Evolutionary conservation across 2,888 invertebrate genomes (phyloP), one percentile per base, ranked within the genome.

Genomic region (Scaptomyza reducta): DNA sequence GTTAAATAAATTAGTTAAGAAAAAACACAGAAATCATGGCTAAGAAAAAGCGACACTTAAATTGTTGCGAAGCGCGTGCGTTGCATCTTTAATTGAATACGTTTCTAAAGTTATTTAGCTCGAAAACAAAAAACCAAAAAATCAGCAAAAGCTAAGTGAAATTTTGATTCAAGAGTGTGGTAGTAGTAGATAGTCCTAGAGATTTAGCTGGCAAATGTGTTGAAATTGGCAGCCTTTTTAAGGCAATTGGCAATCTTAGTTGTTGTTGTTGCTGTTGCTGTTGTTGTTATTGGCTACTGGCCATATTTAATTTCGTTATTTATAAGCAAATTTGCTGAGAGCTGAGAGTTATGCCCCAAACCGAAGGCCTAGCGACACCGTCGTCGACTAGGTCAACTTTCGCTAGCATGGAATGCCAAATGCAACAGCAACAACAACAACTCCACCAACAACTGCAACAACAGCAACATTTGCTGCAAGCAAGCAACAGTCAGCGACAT

Each of bases 301-400:
- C 82, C 87, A 86, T 79, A 88, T 86, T 82, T 82, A 82, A 82
- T 82, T 82, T 82, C 84, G 87, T 88, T 88, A 86, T 88, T 88
- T 82, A 82, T 82, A 82, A 88, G 82, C 82, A 88, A 82, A 82
- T 82, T 88, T 82, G 61, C 70, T 59, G 68, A 60, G 74, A 60
- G 78, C 81, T 74, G 75, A 79, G 79, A 79, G 83, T 75, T 82
- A 82, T 78, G 79, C 75, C 67, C 76, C 69, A 60, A 72, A 49
- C 49, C 77, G 59, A 77, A 69, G 66, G 72, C 80, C 79, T 80
- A 74, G 78, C 81, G 74, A 87, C 81, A 80, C 78, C 31, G 3
- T 31, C 77, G 87, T 85, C 82, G 82, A 89, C 87, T 90, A 89
- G 89, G 89, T 89, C 89, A 89, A 89, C 89, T 89, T 89, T 89